These are phyloP conservation scores for Ooceraea biroi DNA, from an alignment of 1,140 invertebrate genomes.

Conservation along the genomic window DNA sequence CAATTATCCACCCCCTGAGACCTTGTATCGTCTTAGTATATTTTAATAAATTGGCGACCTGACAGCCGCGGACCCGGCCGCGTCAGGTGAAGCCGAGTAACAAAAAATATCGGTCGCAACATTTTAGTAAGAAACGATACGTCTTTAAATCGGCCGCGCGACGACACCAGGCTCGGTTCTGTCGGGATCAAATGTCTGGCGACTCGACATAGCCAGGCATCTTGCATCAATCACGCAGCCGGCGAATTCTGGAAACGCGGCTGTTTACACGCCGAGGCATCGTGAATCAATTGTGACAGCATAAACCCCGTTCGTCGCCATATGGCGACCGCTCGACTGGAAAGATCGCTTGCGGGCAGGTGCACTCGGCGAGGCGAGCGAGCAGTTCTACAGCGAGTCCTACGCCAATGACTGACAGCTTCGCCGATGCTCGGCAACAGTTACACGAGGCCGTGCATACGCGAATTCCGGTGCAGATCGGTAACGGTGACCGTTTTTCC, in stretches of 20 bases:
- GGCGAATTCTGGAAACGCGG: constrained; percentile 17
- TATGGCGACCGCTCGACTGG: constrained; percentile 29
- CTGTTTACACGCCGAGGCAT: constrained; percentile 5
- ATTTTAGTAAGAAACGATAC: too few relatives aligned
- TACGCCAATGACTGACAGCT: constrained; percentile 36
- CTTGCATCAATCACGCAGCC: neutral
- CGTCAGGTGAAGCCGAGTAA: too few relatives aligned
- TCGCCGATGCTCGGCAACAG: constrained; percentile 26
- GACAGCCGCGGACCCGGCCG: too few relatives aligned
- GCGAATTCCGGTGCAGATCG: constrained; percentile 38
- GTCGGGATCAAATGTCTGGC: neutral
- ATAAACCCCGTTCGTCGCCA: neutral
- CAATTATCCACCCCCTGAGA: too few relatives aligned
- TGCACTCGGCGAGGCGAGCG: constrained; percentile 42
- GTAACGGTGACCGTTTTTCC: constrained; percentile 72
- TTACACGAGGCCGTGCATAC: constrained; percentile 17
- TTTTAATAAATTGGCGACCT: too few relatives aligned
- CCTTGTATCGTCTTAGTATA: too few relatives aligned
- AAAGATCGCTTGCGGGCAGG: constrained; percentile 39
- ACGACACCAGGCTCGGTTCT: neutral
- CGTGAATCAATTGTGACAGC: constrained; percentile 40
- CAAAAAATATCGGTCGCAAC: too few relatives aligned
- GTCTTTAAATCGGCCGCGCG: too few relatives aligned
- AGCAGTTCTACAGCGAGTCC: constrained; percentile 45
- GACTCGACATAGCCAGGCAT: too few relatives aligned